A percentile compares a stretch with the other conserved stretches of the same genome.
Conservation (phyloP, 2,888 invertebrate species). For the Eutolmus rufibarbis region DNA sequence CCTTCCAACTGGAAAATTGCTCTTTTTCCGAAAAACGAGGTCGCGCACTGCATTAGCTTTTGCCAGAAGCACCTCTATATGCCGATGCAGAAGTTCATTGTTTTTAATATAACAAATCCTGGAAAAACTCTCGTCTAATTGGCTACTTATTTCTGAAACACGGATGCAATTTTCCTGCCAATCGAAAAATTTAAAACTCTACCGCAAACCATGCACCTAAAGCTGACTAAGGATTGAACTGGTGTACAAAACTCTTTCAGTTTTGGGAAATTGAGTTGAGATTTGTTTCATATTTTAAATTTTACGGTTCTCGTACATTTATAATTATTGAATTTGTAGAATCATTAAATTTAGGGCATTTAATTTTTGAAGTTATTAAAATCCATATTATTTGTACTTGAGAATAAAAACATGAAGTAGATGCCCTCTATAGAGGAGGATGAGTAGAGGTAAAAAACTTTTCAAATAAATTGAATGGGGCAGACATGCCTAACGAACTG, state of each 20-base stretch:
- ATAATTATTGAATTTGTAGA: too few species aligned
- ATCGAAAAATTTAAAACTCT: not conserved
- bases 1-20: slow-evolving; percentile 24
- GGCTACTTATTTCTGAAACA: not conserved
- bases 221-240: not conserved
- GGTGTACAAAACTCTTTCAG: not conserved
- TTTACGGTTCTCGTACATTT: too few species aligned
- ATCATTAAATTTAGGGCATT: too few species aligned
- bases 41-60: not conserved
- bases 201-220: not conserved
- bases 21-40: not conserved
- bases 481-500: too few species aligned
- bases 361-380: too few species aligned
- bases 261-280: not conserved
- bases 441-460: too few species aligned
- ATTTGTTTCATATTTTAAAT: not conserved
- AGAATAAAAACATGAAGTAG: too few species aligned
- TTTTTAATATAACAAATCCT: not conserved
- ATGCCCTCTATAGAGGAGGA: too few species aligned
- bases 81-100: not conserved
- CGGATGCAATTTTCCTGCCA: not conserved
- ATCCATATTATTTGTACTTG: too few species aligned
- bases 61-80: not conserved
- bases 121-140: not conserved
- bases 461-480: too few species aligned